Evolutionary conservation across 1,140 invertebrate genomes (phyloP), one percentile per base, ranked within the genome.

Genomic region (Bombus balteatus): DNA sequence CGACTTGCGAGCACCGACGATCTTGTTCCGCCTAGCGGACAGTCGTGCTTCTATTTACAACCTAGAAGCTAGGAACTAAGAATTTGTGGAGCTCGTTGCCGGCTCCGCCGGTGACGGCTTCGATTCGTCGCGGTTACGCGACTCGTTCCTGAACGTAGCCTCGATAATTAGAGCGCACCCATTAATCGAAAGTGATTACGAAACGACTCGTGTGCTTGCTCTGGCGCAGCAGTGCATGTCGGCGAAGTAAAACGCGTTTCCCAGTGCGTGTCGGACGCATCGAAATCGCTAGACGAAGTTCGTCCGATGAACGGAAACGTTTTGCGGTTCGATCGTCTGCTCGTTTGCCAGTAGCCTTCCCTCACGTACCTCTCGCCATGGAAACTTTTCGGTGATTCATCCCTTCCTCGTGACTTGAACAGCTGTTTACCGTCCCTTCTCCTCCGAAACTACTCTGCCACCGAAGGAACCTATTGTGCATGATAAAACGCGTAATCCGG

Each of bases 331-430:
- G 18, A 0, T 39, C 70, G 41, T 28, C 18, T 6, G 13, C 15
- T 66, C 37, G 8, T n/a, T n/a, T 25, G n/a, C n/a, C 59, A 59
- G 34, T 68, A 15, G n/a, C n/a, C 37, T 5, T 34, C 65, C 47
- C 28, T 77, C 28, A 0, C 76, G 37, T 37, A 39, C 13, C 83
- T 37, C 10, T 85, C 71, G 75, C 68, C 32, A 22, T 92, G 91
- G 91, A 94, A 94, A 92, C 87, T 93, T 94, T 94, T 93, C 83
- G 90, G 92, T 94, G 93, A 94, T 92, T 94, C 92, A 94, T 94
- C 84, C 86, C 84, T 88, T 87, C 86, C 86, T 81, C 73, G 71
- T 86, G 86, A 90, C 80, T 74, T 37, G 73, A 89, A 91, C 88
- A 91, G 87, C 87, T 90, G 86, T 89, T 87, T 71, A 62, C n/a